Conservation (phyloP, 2,888 invertebrate genomes). For the Melangyna quadrimaculata region DNA sequence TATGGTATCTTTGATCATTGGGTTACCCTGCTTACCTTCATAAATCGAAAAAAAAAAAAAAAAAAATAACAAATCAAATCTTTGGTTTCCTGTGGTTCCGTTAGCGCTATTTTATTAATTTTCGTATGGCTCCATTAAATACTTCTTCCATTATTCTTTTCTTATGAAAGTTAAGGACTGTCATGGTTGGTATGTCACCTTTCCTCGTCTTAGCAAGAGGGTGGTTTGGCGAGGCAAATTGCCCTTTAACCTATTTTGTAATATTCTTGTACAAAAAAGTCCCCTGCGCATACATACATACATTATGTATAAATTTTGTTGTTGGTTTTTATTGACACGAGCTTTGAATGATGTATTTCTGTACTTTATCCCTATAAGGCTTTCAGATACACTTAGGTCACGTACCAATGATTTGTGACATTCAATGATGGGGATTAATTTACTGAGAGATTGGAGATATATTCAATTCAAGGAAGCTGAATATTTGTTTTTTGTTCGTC, state of each 20-base stretch:
- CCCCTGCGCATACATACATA: not conserved
- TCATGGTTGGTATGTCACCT: not conserved
- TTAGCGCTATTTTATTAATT: conserved; percentile 11
- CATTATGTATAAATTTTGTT: too few species aligned
- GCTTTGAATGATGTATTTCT: conserved; percentile 1
- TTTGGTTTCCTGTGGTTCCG: not conserved
- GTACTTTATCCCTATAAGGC: conserved; percentile 7
- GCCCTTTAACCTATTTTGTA: not conserved
- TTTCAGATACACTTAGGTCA: conserved; percentile 31
- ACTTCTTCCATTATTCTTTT: not conserved
- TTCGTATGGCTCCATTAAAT: conserved; percentile 15
- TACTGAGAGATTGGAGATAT: conserved; percentile 1
- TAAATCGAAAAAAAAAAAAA: not conserved
- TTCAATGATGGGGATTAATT: conserved; percentile 33
- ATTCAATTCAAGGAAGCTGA: not conserved
- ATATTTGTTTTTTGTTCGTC: not conserved
- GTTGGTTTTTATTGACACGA: conserved; percentile 5
- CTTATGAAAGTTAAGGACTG: not conserved
- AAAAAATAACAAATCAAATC: conserved; percentile 1
- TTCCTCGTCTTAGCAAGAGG: not conserved
- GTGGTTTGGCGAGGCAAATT: not conserved
- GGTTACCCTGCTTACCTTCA: not conserved
- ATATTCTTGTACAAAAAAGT: conserved; percentile 15
- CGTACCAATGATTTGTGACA: conserved; percentile 47
- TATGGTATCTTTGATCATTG: not conserved